Evolutionary conservation across 2,797 vertebrate species (phyloP), one percentile per base, ranked within the genome.

Genomic region (Channa striata): DNA sequence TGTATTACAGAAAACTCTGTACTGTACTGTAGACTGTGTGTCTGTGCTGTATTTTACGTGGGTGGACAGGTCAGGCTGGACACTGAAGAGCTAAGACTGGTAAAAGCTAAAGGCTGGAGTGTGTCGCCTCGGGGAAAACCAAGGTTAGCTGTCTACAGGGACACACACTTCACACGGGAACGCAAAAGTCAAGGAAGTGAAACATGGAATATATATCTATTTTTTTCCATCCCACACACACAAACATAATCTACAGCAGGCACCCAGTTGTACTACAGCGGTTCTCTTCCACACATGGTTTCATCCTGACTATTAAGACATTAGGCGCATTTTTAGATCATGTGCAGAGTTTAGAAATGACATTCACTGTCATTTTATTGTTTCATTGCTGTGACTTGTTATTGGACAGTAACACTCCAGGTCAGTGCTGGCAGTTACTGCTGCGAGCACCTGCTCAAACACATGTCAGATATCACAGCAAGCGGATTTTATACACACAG

Each of bases 81-180:
- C 19, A 59, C 14, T 53, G 54, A 76, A 63, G 8, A 25, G 40
- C 43, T 59, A 66, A 61, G 30, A 54, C 6, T n/a, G 64, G 52
- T 43, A 44, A 64, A 50, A 34, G 49, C 57, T 33, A 17, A 48
- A 11, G 46, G 17, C 14, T 42, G 13, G n/a, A 66, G 30, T 8
- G 13, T 48, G 61, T 59, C 17, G 46, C 40, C 68, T 72, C 3
- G 11, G 33, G 53, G 49, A 43, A 47, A 43, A 59, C 1, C 33
- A 48, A 44, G 42, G 8, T 10, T 46, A 30, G 25, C 44, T 44
- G 47, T 68, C 53, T 70, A 43, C 36, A 53, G 51, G 57, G 42
- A 44, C 42, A 19, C 17, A n/a, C 7, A 5, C 42, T 19, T 44
- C 34, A 44, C 13, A 48, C 5, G 8, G 2, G 8, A 44, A 64